Evolutionary conservation across 2,797 vertebrate genomes (phyloP), one percentile per base, ranked within the genome.

Genomic region (Carapus acus): DNA sequence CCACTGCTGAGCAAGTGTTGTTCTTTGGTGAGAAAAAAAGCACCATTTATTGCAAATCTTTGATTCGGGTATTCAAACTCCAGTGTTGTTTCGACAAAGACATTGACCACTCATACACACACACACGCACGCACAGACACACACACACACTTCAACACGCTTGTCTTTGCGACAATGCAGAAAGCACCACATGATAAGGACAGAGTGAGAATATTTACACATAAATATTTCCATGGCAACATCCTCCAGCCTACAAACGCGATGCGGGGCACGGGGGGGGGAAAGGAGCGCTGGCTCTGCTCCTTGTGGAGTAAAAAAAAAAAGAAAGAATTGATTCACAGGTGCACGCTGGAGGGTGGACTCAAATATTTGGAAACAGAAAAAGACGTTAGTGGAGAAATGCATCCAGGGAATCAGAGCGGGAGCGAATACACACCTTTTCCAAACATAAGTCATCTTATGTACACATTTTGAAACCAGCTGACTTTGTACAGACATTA

Each of bases 31-130:
- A 85, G 76, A 81, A 82, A 85, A n/a, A 83, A 58, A 88, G 82
- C 86, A 88, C 86, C 85, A 63, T 87, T 88, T 89, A 88, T 88
- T 87, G 83, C 80, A 86, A 83, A 81, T 79, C 59, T 75, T 57
- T 71, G 73, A 80, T 73, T 79, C 60, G 56, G 44, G 74, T 76
- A 78, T 69, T 72, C 65, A 75, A 77, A 79, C 48, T 83, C 81
- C 82, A 87, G 77, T 87, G 81, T 84, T 66, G 72, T 74, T 62
- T 71, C 77, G 62, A 61, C 85, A 71, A 67, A 67, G 57, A 82
- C 70, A 71, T 77, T 58, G 31, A 63, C 78, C 71, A 78, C 70
- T 27, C 24, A 9, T 27, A 27, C 24, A 27, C 24, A 27, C 24
- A 27, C 24, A 27, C 24, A 27, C 24, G 9, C 24, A 9, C 24